Evolutionary conservation across 2,888 invertebrate genomes (phyloP).

Genomic region (Drosophila sordidula): DNA sequence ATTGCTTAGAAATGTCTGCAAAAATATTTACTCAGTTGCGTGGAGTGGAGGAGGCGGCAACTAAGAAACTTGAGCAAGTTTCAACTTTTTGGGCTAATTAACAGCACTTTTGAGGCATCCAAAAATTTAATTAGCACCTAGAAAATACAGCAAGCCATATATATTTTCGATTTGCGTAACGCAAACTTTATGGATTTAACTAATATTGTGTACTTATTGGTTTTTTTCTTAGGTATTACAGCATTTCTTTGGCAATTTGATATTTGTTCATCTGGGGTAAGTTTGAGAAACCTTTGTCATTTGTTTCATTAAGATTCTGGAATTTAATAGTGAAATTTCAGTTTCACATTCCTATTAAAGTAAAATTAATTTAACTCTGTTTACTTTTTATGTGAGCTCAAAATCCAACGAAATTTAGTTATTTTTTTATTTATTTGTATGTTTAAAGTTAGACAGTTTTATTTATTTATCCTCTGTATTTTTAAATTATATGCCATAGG

Average conservation of each 20-base stretch:
- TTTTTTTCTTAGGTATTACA: not conserved
- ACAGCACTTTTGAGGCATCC: slow-evolving; percentile 25
- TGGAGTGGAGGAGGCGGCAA: not conserved
- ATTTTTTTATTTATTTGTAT: too few species aligned
- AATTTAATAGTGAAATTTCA: not conserved
- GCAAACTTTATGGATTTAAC: not conserved
- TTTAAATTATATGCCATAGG: too few species aligned
- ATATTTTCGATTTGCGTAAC: not conserved
- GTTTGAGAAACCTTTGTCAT: not conserved
- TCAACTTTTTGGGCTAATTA: slow-evolving; percentile 36
- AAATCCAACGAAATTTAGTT: too few species aligned
- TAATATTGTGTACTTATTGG: not conserved
- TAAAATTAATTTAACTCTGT: too few species aligned
- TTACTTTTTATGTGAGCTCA: too few species aligned
- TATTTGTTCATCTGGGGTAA: too few species aligned
- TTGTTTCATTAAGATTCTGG: not conserved
- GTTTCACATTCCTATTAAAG: too few species aligned
- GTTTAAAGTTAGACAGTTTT: too few species aligned
- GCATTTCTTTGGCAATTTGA: not conserved
- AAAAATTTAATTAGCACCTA: slow-evolving; percentile 38
- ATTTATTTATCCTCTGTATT: too few species aligned
- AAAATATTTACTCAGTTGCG: slow-evolving; percentile 25
- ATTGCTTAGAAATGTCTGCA: slow-evolving; percentile 27
- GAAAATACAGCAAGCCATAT: not conserved
- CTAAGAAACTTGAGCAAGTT: slow-evolving; percentile 9